phyloP scores from a whole-genome alignment of 1,140 invertebrate species.

The Amyelois transitella region DNA sequence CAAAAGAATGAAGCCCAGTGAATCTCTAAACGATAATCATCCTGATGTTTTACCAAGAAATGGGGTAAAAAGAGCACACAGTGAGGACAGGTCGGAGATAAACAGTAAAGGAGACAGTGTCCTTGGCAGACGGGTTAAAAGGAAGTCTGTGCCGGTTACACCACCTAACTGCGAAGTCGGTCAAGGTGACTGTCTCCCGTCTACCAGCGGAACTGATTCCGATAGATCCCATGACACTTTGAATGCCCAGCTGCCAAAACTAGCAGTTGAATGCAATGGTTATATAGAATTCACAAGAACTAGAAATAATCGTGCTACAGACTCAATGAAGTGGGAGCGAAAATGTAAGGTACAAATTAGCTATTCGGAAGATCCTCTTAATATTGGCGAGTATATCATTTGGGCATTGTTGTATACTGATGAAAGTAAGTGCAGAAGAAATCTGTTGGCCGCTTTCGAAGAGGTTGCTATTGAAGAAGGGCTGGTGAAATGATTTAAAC shows the following conservation, averaged over 20 bases:
- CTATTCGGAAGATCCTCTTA: slow-evolving; percentile 68
- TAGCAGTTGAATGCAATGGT: slow-evolving; percentile 66
- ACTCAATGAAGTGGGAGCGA: slow-evolving; percentile 73
- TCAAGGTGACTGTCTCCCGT: slow-evolving; percentile 65
- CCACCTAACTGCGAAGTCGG: slow-evolving; percentile 57
- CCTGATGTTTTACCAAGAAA: slow-evolving; percentile 13
- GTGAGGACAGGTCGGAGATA: slow-evolving; percentile 25
- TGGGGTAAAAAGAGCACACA: slow-evolving; percentile 21
- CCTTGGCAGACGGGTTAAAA: slow-evolving; percentile 23
- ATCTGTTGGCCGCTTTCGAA: slow-evolving; percentile 72
- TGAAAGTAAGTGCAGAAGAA: slow-evolving; percentile 75
- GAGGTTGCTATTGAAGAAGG: slow-evolving; percentile 45
- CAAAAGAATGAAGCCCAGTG: slow-evolving; percentile 5
- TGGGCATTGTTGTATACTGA: slow-evolving; percentile 75
- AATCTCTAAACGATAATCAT: slow-evolving; percentile 1
- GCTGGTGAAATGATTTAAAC: neutral
- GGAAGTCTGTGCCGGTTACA: slow-evolving; percentile 39
- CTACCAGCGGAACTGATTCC: slow-evolving; percentile 57
- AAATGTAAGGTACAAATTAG: slow-evolving; percentile 76
- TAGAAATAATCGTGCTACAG: slow-evolving; percentile 63
- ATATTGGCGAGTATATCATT: slow-evolving; percentile 74
- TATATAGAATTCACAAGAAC: slow-evolving; percentile 72
- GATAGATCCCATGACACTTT: slow-evolving; percentile 49
- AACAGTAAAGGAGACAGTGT: slow-evolving; percentile 51
- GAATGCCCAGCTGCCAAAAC: slow-evolving; percentile 52